Conservation (phyloP, 2,113 vertebrate species). For the Cepphus grylle region DNA sequence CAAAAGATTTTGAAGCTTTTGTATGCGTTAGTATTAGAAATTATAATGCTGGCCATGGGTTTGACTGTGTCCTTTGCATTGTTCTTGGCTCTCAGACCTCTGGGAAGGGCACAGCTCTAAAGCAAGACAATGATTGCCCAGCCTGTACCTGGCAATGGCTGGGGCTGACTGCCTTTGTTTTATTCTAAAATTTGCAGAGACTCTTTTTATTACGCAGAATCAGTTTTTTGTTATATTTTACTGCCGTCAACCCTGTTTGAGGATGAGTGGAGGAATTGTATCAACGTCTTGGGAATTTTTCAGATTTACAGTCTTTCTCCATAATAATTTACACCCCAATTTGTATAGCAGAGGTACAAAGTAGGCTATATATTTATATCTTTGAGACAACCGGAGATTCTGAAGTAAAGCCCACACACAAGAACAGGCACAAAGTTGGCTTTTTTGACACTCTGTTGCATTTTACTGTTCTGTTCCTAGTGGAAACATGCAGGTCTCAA, state of each 20-base stretch:
- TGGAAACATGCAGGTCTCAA: neutral
- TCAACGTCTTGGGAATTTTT: neutral
- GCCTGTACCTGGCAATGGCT: neutral
- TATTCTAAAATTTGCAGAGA: neutral
- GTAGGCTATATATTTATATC: neutral
- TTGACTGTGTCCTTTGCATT: neutral
- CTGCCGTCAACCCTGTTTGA: neutral
- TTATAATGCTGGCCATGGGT: neutral
- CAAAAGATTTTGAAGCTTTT: neutral
- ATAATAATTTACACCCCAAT: neutral
- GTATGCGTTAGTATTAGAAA: neutral
- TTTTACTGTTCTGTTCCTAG: neutral
- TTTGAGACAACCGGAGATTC: neutral
- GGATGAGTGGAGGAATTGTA: neutral
- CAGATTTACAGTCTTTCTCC: neutral
- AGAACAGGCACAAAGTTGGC: neutral
- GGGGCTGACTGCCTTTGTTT: neutral
- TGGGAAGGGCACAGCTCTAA: neutral
- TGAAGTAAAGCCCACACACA: neutral
- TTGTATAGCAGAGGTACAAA: neutral
- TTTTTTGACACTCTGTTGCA: neutral
- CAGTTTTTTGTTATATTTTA: neutral
- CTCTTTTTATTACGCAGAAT: neutral
- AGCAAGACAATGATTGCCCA: neutral
- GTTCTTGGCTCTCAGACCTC: neutral